These are phyloP conservation scores for Reticulitermes speratus DNA, from an alignment of 1,140 invertebrate genomes.

Conservation along the genomic window DNA sequence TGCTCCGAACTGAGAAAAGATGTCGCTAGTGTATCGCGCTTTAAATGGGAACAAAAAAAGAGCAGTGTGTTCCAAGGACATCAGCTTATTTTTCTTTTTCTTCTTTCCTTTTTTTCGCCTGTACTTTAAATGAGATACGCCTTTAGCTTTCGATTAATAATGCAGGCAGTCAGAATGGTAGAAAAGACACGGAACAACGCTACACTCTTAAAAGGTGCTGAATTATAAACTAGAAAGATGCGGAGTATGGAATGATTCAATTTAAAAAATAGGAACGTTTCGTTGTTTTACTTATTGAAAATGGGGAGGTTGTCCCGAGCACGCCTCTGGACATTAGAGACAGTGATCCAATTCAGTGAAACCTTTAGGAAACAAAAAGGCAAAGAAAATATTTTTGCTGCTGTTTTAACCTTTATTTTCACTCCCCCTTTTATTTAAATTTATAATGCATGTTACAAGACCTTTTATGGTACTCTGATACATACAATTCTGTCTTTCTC, in stretches of 20 bases:
- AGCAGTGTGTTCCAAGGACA: not conserved
- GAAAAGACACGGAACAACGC: slow-evolving; percentile 7
- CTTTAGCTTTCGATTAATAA: not conserved
- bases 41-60: not conserved
- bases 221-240: not conserved
- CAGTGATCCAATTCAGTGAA: not conserved
- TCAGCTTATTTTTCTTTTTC: not conserved
- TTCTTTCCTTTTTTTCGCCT: not conserved
- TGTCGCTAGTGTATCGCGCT: not conserved
- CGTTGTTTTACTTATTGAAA: slow-evolving; percentile 3
- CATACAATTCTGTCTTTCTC: no score
- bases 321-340: not conserved
- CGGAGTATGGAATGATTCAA: not conserved
- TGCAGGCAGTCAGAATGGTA: not conserved
- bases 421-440: not conserved
- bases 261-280: slow-evolving; percentile 10
- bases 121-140: not conserved
- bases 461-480: no score
- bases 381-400: not conserved
- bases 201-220: slow-evolving; percentile 8
- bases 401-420: not conserved
- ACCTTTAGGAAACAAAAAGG: no score
- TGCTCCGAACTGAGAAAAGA: not conserved
- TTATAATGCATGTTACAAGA: no score
- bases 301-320: not conserved